A percentile compares a stretch with the other conserved stretches of the same genome.
Conservation (phyloP, 2,888 invertebrate genomes). For the Cotesia congregata region DNA sequence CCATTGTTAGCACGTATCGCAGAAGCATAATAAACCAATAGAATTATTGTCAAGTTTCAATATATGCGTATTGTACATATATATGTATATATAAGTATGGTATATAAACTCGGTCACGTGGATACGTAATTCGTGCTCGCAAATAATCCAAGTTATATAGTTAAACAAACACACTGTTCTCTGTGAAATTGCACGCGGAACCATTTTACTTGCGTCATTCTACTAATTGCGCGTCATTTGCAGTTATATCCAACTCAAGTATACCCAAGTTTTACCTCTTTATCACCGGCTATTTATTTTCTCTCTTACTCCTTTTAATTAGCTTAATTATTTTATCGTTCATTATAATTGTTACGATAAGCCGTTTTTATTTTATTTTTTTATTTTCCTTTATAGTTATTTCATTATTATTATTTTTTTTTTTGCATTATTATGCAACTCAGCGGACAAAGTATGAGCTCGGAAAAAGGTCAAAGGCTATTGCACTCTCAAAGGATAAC, state of each 20-base stretch:
- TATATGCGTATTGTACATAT: not conserved
- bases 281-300: constrained; percentile 18
- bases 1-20: constrained; percentile 31
- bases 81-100: not conserved
- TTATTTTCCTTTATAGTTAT: constrained; percentile 6
- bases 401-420: not conserved
- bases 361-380: constrained; percentile 24
- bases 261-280: constrained; percentile 34
- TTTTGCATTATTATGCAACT: not conserved
- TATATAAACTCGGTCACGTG: constrained; percentile 1
- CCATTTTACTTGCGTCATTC: constrained; percentile 37
- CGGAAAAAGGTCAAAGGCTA: not conserved
- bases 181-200: constrained; percentile 31
- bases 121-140: not conserved
- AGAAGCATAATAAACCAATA: constrained; percentile 31
- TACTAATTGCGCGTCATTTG: constrained; percentile 38
- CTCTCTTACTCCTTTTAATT: constrained; percentile 27
- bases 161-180: constrained; percentile 8
- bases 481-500: constrained; percentile 6
- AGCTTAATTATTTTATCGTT: constrained; percentile 31
- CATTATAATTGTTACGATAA: constrained; percentile 16
- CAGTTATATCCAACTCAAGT: constrained; percentile 19
- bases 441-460: not conserved
- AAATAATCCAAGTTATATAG: not conserved
- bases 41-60: constrained; percentile 21